These are phyloP conservation scores for Amphiura filiformis DNA, from an alignment of 35 echinoderm and acorn worm genomes.

Conservation along the genomic window DNA sequence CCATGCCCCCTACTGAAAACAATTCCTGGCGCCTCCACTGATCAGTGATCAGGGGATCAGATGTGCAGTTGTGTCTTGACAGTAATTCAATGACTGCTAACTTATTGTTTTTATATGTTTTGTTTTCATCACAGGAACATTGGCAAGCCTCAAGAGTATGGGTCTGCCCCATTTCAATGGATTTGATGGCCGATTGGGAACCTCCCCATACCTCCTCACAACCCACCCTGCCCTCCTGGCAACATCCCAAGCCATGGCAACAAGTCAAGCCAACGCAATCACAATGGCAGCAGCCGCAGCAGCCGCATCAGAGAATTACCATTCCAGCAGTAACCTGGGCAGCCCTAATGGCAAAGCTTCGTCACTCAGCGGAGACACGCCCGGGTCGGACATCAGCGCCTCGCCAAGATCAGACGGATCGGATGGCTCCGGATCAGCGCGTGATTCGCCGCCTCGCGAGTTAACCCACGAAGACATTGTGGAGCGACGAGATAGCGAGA, in stretches of 20 bases:
- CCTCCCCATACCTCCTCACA: constrained; percentile 89
- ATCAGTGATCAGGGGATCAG: too few relatives aligned
- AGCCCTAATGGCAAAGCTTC: constrained; percentile 50
- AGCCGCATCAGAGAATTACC: constrained; percentile 4
- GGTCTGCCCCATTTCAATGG: constrained; percentile 68
- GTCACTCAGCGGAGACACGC: constrained; percentile 41
- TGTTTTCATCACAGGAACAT: background rate
- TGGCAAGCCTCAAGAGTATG: background rate
- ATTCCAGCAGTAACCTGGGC: constrained; percentile 6
- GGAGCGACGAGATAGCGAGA: constrained; percentile 43
- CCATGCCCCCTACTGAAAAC: too few relatives aligned
- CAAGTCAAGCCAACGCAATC: constrained; percentile 58
- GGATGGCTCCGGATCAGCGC: constrained; percentile 16
- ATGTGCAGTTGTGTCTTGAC: too few relatives aligned
- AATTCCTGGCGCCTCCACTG: too few relatives aligned
- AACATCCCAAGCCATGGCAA: constrained; percentile 78
- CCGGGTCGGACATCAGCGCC: constrained; percentile 39
- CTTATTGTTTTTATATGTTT: background rate
- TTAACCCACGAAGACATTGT: constrained; percentile 19
- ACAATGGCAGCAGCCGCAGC: constrained; percentile 15
- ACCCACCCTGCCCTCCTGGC: constrained; percentile 87
- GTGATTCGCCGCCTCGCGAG: constrained; percentile 21
- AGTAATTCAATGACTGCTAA: too few relatives aligned
- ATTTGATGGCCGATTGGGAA: constrained; percentile 58
- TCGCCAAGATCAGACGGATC: constrained; percentile 41